A percentile compares a stretch with the other conserved stretches of the same genome.
These are phyloP conservation scores for Plebejus anna DNA, from an alignment of 2,888 invertebrate genomes.

Conservation along the genomic window DNA sequence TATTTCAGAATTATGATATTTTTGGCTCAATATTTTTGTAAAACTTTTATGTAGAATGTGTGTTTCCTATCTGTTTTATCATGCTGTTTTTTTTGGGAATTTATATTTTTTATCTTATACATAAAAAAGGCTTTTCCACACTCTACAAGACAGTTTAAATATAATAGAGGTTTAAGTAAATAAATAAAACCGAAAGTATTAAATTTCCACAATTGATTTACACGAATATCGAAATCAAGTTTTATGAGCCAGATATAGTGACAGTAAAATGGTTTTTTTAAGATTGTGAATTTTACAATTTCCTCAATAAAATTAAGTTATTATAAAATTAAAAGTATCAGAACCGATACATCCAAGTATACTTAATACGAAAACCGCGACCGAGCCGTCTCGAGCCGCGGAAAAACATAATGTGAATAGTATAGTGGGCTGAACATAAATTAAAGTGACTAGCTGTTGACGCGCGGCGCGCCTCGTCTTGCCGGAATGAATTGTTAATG, in stretches of 20 bases:
- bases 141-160: too few relatives aligned
- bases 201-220: too few relatives aligned
- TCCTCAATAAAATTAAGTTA: background rate
- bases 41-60: background rate
- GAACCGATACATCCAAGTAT: slow-evolving; percentile 38
- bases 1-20: background rate
- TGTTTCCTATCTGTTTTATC: too few relatives aligned
- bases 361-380: slow-evolving; percentile 48
- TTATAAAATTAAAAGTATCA: slow-evolving; percentile 44
- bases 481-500: slow-evolving; percentile 36
- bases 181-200: too few relatives aligned
- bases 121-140: too few relatives aligned
- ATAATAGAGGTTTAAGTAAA: too few relatives aligned
- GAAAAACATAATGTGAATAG: slow-evolving; percentile 48
- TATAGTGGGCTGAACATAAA: slow-evolving; percentile 43
- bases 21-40: background rate
- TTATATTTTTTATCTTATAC: too few relatives aligned
- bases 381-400: slow-evolving; percentile 49
- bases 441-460: slow-evolving; percentile 43
- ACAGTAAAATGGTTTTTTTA: background rate
- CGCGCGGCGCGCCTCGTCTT: slow-evolving; percentile 37
- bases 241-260: background rate
- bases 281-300: background rate
- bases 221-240: too few relatives aligned
- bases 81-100: too few relatives aligned